Evolutionary conservation across 2,113 vertebrate genomes (phyloP).

Genomic region (Macquaria ambigua): DNA sequence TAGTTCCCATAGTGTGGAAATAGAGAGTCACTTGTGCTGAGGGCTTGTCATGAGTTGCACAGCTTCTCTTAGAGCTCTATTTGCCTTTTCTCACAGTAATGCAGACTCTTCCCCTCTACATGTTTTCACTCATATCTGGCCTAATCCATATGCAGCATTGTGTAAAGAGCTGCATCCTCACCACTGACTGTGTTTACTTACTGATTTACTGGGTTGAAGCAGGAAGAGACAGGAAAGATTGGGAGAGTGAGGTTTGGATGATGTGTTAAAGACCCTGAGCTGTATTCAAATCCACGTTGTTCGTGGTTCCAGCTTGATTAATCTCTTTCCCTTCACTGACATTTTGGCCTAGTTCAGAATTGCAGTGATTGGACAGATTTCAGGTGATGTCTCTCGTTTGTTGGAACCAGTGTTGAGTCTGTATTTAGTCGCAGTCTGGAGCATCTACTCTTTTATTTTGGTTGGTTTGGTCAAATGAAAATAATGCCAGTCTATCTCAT

Average conservation of each 20-base stretch:
- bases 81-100: not conserved
- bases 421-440: not conserved
- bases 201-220: not conserved
- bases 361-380: not conserved
- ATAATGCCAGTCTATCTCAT: not conserved
- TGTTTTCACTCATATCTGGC: not conserved
- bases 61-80: not conserved
- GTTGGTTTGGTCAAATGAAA: not conserved
- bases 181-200: not conserved
- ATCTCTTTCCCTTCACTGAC: not conserved
- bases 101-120: not conserved
- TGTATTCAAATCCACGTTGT: not conserved
- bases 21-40: conserved; percentile 14
- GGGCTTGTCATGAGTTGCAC: conserved; percentile 21
- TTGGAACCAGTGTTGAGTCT: not conserved
- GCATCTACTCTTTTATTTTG: not conserved
- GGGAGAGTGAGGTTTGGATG: not conserved
- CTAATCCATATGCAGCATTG: not conserved
- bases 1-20: not conserved
- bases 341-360: not conserved
- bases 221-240: not conserved
- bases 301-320: not conserved
- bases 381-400: not conserved
- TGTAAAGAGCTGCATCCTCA: not conserved
- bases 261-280: not conserved